Evolutionary conservation across 2,797 vertebrate species (phyloP).

Genomic region (Acanthurus tractus): DNA sequence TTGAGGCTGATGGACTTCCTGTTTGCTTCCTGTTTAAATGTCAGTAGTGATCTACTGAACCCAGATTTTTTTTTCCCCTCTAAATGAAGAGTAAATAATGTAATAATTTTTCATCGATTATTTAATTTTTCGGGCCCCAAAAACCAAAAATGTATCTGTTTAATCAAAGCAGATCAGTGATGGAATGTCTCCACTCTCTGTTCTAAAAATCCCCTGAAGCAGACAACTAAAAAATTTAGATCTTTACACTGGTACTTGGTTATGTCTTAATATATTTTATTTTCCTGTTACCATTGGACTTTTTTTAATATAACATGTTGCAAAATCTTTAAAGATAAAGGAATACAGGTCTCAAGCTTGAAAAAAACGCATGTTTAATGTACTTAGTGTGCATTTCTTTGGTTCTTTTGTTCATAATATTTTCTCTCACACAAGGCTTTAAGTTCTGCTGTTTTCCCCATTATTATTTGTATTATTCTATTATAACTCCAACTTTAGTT

Average conservation of each 20-base stretch:
- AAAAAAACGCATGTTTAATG: conserved; percentile 71
- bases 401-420: conserved; percentile 56
- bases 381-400: conserved; percentile 62
- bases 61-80: conserved; percentile 19
- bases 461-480: conserved; percentile 67
- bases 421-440: conserved; percentile 72
- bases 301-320: conserved; percentile 59
- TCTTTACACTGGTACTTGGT: conserved; percentile 77
- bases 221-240: conserved; percentile 41
- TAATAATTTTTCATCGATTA: conserved; percentile 63
- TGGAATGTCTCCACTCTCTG: conserved; percentile 46
- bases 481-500: conserved; percentile 57
- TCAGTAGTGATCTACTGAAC: conserved; percentile 58
- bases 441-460: conserved; percentile 70
- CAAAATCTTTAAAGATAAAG: conserved; percentile 47
- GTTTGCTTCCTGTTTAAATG: conserved; percentile 69
- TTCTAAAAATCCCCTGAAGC: conserved; percentile 47
- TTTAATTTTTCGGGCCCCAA: conserved; percentile 52
- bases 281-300: conserved; percentile 40
- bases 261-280: conserved; percentile 56
- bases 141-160: conserved; percentile 65
- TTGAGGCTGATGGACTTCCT: conserved; percentile 61
- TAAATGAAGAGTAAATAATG: conserved; percentile 52
- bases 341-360: conserved; percentile 62
- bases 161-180: conserved; percentile 54